Evolutionary conservation across 2,797 vertebrate species (phyloP), one percentile per base, ranked within the genome.

Genomic region (Clarias laeviceps): DNA sequence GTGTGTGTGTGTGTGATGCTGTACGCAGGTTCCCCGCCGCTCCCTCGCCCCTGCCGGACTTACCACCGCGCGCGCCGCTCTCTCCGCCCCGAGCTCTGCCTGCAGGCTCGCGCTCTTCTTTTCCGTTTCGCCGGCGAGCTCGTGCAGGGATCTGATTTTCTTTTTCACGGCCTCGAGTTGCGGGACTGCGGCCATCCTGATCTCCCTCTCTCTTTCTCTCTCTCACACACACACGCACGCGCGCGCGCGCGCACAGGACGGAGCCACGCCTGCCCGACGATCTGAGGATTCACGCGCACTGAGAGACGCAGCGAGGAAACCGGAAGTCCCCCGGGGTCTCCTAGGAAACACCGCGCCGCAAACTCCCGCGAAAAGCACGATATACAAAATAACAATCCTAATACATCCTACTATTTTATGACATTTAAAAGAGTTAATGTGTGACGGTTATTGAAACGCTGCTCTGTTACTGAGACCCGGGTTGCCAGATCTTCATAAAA

Each of bases 111-210:
- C 93, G 1, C 96, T 96, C 85, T 93, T 95, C 45, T 97, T 97
- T 94, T 99, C 96, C 24, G 97, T 97, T 22, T 80, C 87, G 40
- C 97, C 97, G 80, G 97, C 97, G 93, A 97, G 96, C 89, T 97
- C 96, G 89, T 98, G 97, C 91, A 99, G 83, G 84, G 96, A 95
- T 85, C 96, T 96, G 83, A 98, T 98, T 93, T 98, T 99, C 91
- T 97, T 96, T 88, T 96, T 96, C 86, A 98, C 97, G 24, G 97
- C 97, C 92, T 98, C 97, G 90, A 98, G 90, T 56, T 97, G 97
- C 93, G 96, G 96, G 84, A 95, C 94, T 81, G 95, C 96, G 84
- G 97, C 95, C 97, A 99, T 98, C 22, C 68, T 62, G 59, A 27
- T 84, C 54, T 73, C 62, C 84, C 34, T 37, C 37, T 6, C 37